Evolutionary conservation across 2,888 invertebrate species (phyloP).

Genomic region (Corythucha ciliata): DNA sequence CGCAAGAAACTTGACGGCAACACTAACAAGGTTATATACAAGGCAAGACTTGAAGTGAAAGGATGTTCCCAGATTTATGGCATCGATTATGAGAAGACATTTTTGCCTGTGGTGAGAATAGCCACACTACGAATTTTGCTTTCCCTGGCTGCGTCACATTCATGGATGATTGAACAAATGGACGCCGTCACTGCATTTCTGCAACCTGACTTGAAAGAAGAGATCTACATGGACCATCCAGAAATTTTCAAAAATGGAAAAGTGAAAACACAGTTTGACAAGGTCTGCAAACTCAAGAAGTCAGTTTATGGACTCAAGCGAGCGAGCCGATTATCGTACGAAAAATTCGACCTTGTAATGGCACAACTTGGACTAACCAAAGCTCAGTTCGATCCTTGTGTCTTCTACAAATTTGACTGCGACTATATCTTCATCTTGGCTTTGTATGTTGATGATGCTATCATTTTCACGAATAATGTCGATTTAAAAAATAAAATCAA

Average conservation of each 20-base stretch:
- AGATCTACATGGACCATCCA: slow-evolving; percentile 12
- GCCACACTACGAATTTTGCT: slow-evolving; percentile 34
- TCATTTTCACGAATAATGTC: slow-evolving; percentile 19
- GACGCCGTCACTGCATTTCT: slow-evolving; percentile 38
- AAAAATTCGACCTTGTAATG: slow-evolving; percentile 18
- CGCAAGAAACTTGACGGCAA: slow-evolving; percentile 10
- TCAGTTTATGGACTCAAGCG: slow-evolving; percentile 31
- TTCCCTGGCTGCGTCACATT: slow-evolving; percentile 32
- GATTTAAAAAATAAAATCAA: slow-evolving; percentile 17
- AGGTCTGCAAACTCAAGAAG: slow-evolving; percentile 28
- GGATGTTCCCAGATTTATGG: slow-evolving; percentile 20
- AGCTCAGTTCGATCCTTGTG: slow-evolving; percentile 23
- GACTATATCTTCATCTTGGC: slow-evolving; percentile 20
- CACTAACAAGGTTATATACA: slow-evolving; percentile 27
- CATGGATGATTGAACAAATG: slow-evolving; percentile 31
- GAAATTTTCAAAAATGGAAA: slow-evolving; percentile 2
- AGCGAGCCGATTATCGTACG: slow-evolving; percentile 23
- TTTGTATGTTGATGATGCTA: slow-evolving; percentile 32
- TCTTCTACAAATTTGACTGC: slow-evolving; percentile 12
- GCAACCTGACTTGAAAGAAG: slow-evolving; percentile 7
- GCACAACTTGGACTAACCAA: slow-evolving; percentile 4
- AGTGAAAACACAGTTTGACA: slow-evolving; percentile 9
- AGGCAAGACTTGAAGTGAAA: slow-evolving; percentile 36
- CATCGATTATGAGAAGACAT: slow-evolving; percentile 25
- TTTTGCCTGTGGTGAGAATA: slow-evolving; percentile 23